A percentile compares a stretch with the other conserved stretches of the same genome.
Conservation (phyloP, 2,888 invertebrate genomes). For the Tenthredo mesomela region DNA sequence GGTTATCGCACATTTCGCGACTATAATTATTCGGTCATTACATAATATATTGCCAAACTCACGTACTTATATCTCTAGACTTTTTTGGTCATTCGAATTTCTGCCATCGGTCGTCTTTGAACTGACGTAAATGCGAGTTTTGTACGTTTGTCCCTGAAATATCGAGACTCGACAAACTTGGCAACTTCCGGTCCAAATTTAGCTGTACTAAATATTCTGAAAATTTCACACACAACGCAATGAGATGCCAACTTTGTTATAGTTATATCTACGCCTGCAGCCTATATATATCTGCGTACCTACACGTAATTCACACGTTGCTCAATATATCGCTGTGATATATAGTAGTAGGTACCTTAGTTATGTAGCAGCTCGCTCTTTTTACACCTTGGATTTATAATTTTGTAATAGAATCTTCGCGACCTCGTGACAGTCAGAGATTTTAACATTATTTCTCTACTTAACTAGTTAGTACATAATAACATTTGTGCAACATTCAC, state of each 20-base stretch:
- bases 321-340: neutral
- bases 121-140: conserved; percentile 5
- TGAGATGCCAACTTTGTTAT: conserved; percentile 37
- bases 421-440: neutral
- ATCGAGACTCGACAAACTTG: neutral
- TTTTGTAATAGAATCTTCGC: neutral
- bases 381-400: neutral
- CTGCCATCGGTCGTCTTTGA: neutral
- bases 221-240: neutral
- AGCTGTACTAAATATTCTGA: conserved; percentile 29
- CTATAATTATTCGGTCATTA: neutral
- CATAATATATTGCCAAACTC: neutral
- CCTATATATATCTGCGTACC: neutral
- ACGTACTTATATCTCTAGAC: neutral
- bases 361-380: neutral
- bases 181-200: conserved; percentile 33
- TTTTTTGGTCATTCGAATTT: neutral
- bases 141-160: conserved; percentile 8
- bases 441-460: neutral
- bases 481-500: neutral
- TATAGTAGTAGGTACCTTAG: neutral
- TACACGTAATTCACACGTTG: neutral
- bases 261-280: neutral
- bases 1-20: neutral
- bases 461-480: no score